Percentiles rank a stretch among this genome's conserved stretches.
These are phyloP conservation scores for Thalpophila matura DNA, from an alignment of 2,888 invertebrate genomes.

Conservation along the genomic window DNA sequence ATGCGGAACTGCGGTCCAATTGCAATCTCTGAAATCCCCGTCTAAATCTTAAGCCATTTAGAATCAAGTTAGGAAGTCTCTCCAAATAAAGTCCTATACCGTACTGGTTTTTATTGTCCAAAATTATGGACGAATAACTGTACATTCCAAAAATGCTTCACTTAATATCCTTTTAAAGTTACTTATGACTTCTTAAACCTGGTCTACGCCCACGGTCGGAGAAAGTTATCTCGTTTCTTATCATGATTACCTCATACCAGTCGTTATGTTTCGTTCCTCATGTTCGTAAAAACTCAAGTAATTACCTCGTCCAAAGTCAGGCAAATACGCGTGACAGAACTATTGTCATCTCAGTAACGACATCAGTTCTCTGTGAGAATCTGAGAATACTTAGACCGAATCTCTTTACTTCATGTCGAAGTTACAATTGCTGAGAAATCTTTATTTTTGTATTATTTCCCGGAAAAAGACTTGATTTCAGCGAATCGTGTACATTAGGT, in stretches of 20 bases:
- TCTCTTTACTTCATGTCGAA: slow-evolving; percentile 1
- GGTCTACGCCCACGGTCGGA: slow-evolving; percentile 18
- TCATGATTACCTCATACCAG: slow-evolving; percentile 49
- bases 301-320: slow-evolving; percentile 27
- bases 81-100: not conserved
- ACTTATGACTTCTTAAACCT: slow-evolving; percentile 38
- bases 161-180: slow-evolving; percentile 24
- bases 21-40: not conserved
- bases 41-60: not conserved
- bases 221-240: slow-evolving; percentile 55
- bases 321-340: slow-evolving; percentile 41
- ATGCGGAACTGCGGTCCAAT: no score
- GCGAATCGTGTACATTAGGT: slow-evolving; percentile 8
- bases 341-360: slow-evolving; percentile 34
- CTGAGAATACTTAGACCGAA: slow-evolving; percentile 36
- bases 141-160: slow-evolving; percentile 10
- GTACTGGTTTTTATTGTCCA: slow-evolving; percentile 6
- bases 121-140: slow-evolving; percentile 19
- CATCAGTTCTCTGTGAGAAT: slow-evolving; percentile 45
- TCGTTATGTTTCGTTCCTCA: slow-evolving; percentile 34
- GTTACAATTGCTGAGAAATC: slow-evolving; percentile 25
- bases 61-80: not conserved
- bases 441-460: slow-evolving; percentile 23
- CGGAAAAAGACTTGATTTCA: slow-evolving; percentile 34
- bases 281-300: slow-evolving; percentile 34